These are phyloP conservation scores for Antheraea yamamai DNA, from an alignment of 2,888 invertebrate species.

Conservation along the genomic window DNA sequence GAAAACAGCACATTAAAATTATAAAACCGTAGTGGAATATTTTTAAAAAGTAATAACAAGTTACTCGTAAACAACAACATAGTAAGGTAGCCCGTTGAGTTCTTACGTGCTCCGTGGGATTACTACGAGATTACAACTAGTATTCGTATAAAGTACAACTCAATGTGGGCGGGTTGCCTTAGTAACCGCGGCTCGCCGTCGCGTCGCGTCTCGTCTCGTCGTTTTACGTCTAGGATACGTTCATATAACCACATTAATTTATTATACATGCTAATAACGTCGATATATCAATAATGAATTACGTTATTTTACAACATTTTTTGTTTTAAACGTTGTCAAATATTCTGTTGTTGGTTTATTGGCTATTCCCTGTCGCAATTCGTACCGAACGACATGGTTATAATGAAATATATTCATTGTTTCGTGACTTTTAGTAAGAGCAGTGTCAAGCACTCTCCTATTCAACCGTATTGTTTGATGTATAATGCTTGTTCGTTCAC, in stretches of 20 bases:
- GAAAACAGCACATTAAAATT: not conserved
- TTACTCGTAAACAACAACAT: not conserved
- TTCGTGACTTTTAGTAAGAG: no score
- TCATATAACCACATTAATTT: not conserved
- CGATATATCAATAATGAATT: not conserved
- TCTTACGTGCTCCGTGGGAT: not conserved
- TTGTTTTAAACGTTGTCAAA: no score
- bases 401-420: no score
- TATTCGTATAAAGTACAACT: not conserved
- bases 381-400: no score
- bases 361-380: no score
- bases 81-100: not conserved
- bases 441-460: no score
- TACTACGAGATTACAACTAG: slow-evolving; percentile 3
- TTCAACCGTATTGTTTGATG: no score
- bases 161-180: not conserved
- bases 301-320: no score
- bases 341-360: no score
- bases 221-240: not conserved
- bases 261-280: not conserved
- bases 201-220: not conserved
- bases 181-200: not conserved
- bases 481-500: no score
- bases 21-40: not conserved
- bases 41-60: not conserved